phyloP scores from a whole-genome alignment of 2,797 vertebrate genomes.

The Linurgus olivaceus region DNA sequence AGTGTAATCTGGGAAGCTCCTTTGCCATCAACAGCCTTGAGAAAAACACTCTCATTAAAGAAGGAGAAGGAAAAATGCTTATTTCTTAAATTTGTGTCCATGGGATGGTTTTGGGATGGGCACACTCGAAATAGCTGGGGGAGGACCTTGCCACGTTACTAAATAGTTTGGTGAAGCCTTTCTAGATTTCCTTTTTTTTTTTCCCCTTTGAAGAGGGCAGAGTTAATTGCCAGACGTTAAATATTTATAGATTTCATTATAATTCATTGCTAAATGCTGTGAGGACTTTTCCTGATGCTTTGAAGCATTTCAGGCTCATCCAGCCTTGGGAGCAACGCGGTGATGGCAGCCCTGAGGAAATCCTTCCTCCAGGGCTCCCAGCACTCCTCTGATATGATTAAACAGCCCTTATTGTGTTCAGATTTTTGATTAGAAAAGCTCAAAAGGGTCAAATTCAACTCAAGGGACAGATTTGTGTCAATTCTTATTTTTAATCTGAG shows the following conservation, averaged over 20 bases:
- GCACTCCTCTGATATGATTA: background rate
- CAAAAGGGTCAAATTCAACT: background rate
- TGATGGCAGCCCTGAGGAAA: background rate
- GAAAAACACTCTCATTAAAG: background rate
- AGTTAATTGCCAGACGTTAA: constrained; percentile 31
- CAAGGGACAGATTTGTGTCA: background rate
- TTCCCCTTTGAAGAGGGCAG: background rate
- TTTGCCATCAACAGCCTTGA: background rate
- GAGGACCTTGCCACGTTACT: background rate
- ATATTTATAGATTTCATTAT: constrained; percentile 16
- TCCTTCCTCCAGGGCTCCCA: background rate
- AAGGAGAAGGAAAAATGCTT: background rate
- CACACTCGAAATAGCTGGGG: background rate
- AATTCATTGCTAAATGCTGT: background rate
- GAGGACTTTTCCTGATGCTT: background rate
- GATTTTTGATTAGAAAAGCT: background rate
- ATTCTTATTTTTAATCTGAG: background rate
- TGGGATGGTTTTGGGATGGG: background rate
- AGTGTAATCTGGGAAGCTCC: background rate
- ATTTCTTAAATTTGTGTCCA: background rate
- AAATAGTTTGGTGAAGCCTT: background rate
- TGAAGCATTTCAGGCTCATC: background rate
- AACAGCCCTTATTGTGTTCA: background rate
- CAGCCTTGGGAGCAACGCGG: background rate
- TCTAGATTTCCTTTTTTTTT: background rate